Conservation (phyloP, 2,113 vertebrate species). For the Macheiramphus alcinus region DNA sequence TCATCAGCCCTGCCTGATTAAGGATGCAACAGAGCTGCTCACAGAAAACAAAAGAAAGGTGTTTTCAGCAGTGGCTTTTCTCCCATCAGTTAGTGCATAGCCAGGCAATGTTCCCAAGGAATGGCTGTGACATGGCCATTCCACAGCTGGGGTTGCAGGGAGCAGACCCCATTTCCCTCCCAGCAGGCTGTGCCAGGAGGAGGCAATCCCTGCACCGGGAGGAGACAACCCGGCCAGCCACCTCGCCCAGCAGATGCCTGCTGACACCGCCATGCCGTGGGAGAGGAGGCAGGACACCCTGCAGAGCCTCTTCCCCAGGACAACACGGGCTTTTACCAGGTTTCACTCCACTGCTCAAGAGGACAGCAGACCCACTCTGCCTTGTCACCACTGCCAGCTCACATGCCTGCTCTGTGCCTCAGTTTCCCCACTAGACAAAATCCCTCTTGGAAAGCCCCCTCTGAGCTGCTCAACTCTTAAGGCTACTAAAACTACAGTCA, state of each 20-base stretch:
- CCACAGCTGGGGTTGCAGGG: too few relatives aligned
- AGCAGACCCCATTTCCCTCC: background rate
- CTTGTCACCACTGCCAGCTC: background rate
- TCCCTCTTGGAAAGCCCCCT: background rate
- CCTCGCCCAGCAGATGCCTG: too few relatives aligned
- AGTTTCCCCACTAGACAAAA: background rate
- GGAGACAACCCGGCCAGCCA: too few relatives aligned
- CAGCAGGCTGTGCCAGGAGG: background rate
- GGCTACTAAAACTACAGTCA: background rate
- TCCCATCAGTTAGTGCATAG: background rate
- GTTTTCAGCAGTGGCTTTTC: background rate
- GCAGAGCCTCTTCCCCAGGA: background rate
- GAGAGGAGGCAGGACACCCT: background rate
- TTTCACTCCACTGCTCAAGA: background rate
- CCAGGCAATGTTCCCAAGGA: background rate
- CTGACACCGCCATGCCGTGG: too few relatives aligned
- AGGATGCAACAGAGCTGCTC: background rate
- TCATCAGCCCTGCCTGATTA: background rate
- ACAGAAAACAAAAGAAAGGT: too few relatives aligned
- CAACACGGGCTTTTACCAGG: background rate
- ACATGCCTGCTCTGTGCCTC: background rate
- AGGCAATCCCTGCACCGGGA: too few relatives aligned
- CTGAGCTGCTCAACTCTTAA: background rate
- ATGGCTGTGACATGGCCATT: background rate
- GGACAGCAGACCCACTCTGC: background rate